These are phyloP conservation scores for Sarotherodon lohbergeri DNA, from an alignment of 2,113 vertebrate species.

Conservation along the genomic window DNA sequence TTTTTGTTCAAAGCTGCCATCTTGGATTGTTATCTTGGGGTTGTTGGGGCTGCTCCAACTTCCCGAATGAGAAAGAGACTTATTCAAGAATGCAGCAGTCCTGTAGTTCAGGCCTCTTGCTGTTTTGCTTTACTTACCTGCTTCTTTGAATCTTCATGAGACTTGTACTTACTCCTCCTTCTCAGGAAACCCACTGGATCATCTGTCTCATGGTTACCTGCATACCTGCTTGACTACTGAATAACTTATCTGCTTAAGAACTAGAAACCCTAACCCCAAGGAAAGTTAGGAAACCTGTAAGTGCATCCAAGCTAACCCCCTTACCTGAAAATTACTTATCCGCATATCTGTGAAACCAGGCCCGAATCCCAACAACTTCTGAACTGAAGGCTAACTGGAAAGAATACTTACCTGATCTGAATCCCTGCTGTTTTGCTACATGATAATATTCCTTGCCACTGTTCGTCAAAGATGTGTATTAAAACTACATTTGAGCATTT, in stretches of 20 bases:
- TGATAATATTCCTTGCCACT: accelerated
- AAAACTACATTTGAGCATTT: not conserved
- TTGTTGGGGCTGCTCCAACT: no score
- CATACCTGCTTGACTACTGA: not conserved
- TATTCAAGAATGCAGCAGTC: no score
- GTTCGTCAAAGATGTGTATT: not conserved
- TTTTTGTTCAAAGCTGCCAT: no score
- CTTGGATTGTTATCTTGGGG: no score
- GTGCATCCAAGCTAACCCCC: not conserved
- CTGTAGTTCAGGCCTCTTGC: not conserved
- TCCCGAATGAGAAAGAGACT: no score
- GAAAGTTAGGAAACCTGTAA: not conserved
- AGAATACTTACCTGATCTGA: accelerated
- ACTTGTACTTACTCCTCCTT: not conserved
- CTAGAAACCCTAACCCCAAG: not conserved
- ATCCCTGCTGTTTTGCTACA: not conserved
- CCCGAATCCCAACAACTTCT: not conserved
- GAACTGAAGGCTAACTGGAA: not conserved
- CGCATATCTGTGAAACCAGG: accelerated
- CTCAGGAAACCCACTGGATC: not conserved
- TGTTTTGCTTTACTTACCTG: not conserved
- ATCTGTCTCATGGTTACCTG: not conserved
- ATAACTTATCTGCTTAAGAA: not conserved
- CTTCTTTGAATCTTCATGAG: not conserved
- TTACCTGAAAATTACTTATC: not conserved